Percentiles rank a stretch among this genome's conserved stretches.
phyloP scores from a whole-genome alignment of 2,888 invertebrate genomes.

The Suillia variegata region DNA sequence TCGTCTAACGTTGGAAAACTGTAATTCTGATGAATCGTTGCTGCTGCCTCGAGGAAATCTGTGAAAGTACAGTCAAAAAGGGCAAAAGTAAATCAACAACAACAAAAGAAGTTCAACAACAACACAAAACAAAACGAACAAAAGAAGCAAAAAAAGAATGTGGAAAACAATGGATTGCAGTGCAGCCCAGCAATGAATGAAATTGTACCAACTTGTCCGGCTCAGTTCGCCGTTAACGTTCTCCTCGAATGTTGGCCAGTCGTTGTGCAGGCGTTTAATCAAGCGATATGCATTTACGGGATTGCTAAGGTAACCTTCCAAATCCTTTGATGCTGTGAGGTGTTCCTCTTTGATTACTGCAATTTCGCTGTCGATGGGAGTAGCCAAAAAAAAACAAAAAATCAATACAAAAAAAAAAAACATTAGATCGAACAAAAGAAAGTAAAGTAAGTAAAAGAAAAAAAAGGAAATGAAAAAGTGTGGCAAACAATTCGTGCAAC shows the following conservation, averaged over 20 bases:
- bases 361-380: conserved; percentile 57
- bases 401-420: neutral
- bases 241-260: conserved; percentile 82
- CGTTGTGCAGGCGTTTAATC: conserved; percentile 90
- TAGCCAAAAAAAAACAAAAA: neutral
- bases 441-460: too few relatives aligned
- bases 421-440: too few relatives aligned
- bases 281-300: conserved; percentile 94
- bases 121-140: neutral
- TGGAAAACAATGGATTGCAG: too few relatives aligned
- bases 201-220: conserved; percentile 54
- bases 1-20: conserved; percentile 92
- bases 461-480: neutral
- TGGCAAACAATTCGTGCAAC: too few relatives aligned
- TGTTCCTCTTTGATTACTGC: conserved; percentile 76
- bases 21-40: conserved; percentile 71
- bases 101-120: neutral
- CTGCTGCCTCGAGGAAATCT: conserved; percentile 78
- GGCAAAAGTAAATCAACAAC: too few relatives aligned
- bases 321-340: conserved; percentile 74
- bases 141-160: neutral
- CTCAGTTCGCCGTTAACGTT: conserved; percentile 72
- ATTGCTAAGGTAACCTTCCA: conserved; percentile 82
- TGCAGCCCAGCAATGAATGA: conserved; percentile 12
- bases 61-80: conserved; percentile 42